Conservation (phyloP, 2,797 vertebrate genomes). For the Eulemur albifrons region DNA sequence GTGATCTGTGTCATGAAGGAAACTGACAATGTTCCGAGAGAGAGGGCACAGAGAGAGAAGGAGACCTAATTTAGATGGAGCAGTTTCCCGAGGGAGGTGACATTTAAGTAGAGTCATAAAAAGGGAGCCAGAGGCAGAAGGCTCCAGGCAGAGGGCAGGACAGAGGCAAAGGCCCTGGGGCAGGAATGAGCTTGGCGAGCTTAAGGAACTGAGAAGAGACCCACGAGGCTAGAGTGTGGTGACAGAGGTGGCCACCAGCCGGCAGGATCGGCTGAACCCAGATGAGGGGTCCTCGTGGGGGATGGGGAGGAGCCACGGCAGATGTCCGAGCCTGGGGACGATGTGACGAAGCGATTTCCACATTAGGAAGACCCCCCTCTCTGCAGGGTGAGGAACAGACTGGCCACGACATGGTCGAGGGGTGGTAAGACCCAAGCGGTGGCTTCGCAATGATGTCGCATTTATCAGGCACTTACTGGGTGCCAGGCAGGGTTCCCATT, state of each 20-base stretch:
- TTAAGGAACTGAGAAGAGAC: neutral
- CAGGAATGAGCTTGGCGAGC: neutral
- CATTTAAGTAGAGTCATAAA: neutral
- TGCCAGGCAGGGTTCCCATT: neutral
- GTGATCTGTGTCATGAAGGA: conserved; percentile 24
- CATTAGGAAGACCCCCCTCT: neutral
- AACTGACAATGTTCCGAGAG: conserved; percentile 40
- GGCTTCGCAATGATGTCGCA: neutral
- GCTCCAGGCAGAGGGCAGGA: neutral
- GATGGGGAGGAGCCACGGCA: neutral
- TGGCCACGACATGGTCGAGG: neutral
- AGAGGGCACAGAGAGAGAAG: neutral
- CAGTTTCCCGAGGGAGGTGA: neutral
- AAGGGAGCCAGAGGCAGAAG: neutral
- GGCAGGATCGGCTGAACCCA: accelerated
- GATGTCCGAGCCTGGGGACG: neutral
- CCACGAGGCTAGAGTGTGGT: accelerated
- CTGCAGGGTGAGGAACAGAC: neutral
- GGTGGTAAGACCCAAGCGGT: accelerated
- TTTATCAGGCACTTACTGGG: neutral
- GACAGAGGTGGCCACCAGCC: neutral
- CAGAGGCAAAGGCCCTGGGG: neutral
- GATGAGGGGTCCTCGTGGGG: accelerated
- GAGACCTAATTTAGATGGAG: conserved; percentile 41
- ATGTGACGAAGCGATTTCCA: neutral